Evolutionary conservation across 2,113 vertebrate genomes (phyloP).

Genomic region (Brachyhypopomus gauderio): DNA sequence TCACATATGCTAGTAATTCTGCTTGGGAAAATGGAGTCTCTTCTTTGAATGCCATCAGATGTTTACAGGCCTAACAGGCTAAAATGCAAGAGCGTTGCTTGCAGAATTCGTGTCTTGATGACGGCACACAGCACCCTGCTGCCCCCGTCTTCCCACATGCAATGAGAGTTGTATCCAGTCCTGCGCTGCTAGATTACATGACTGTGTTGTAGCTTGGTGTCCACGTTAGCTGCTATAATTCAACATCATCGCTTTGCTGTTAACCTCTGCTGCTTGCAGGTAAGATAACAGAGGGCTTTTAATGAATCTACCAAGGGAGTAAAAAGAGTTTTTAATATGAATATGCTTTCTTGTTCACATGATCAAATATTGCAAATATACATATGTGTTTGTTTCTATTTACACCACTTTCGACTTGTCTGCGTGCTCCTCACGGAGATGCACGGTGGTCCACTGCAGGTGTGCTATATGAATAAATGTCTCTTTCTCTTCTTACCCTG

Average conservation of each 20-base stretch:
- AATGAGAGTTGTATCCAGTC: conserved; percentile 23
- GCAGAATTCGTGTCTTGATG: conserved; percentile 48
- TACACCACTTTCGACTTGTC: background rate
- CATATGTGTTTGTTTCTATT: background rate
- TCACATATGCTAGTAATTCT: conserved; percentile 69
- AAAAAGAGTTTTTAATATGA: no score
- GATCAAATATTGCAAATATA: background rate
- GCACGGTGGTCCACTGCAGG: conserved; percentile 14
- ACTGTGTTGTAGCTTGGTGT: background rate
- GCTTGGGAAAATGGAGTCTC: conserved; percentile 63
- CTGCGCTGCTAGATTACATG: background rate
- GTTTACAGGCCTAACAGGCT: conserved; percentile 77
- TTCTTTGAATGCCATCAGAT: conserved; percentile 76
- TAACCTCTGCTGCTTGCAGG: background rate
- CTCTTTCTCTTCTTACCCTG: conserved; percentile 20
- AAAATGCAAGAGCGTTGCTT: conserved; percentile 66
- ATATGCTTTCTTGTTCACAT: background rate
- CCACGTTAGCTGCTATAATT: background rate
- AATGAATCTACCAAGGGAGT: background rate
- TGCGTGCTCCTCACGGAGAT: background rate
- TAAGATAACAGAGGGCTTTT: background rate
- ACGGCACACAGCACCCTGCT: conserved; percentile 37
- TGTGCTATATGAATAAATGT: conserved; percentile 32
- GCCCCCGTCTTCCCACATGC: conserved; percentile 42
- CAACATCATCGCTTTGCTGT: background rate